phyloP scores from a whole-genome alignment of 2,888 invertebrate species.

The Drosophila helvetica region DNA sequence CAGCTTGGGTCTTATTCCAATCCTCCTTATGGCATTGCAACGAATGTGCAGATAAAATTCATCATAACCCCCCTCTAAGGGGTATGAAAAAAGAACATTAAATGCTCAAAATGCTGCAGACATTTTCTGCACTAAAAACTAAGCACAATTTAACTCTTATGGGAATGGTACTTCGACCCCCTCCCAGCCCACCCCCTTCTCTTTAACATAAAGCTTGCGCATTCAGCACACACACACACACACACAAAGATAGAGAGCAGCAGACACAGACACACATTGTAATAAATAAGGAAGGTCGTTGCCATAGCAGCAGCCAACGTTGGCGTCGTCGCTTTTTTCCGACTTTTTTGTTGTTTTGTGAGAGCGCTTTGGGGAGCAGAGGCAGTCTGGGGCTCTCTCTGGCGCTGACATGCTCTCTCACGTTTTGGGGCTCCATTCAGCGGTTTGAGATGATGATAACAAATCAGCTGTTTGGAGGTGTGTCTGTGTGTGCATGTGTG shows the following conservation, averaged over 20 bases:
- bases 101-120: not conserved
- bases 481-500: constrained; percentile 53
- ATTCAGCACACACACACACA: constrained; percentile 35
- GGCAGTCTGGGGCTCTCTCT: constrained; percentile 32
- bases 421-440: constrained; percentile 52
- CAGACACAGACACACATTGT: constrained; percentile 63
- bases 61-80: not conserved
- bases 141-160: constrained; percentile 18
- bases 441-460: constrained; percentile 65
- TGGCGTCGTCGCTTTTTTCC: constrained; percentile 50
- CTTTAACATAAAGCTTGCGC: constrained; percentile 21
- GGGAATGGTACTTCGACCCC: not conserved
- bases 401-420: constrained; percentile 10
- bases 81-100: not conserved
- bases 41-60: not conserved
- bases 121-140: constrained; percentile 14
- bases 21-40: no score
- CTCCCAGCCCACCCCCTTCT: not conserved
- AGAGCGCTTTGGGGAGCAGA: constrained; percentile 53
- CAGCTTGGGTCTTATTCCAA: no score
- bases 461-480: constrained; percentile 77
- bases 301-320: constrained; percentile 72
- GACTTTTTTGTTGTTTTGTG: constrained; percentile 45
- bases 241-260: constrained; percentile 11
- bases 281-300: constrained; percentile 83